A percentile compares a stretch with the other conserved stretches of the same genome.
These are phyloP conservation scores for Temnothorax rugatulus DNA, from an alignment of 2,888 invertebrate genomes.

Conservation along the genomic window DNA sequence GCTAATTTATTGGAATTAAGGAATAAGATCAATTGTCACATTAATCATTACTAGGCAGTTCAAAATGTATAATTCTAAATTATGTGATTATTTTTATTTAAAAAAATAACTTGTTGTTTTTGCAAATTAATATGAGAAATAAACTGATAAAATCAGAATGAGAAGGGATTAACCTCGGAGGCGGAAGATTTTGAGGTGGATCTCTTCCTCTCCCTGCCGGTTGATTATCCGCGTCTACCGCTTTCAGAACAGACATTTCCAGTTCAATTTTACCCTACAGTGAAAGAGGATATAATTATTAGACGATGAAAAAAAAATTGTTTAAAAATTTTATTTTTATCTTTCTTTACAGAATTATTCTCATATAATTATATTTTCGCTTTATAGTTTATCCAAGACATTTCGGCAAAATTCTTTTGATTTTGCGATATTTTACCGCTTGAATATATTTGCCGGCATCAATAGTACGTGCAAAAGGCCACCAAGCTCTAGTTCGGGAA, in stretches of 20 bases:
- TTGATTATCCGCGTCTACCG: slow-evolving; percentile 88
- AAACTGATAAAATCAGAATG: background rate
- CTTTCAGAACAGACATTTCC: slow-evolving; percentile 89
- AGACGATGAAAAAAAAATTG: background rate
- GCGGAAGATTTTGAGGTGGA: slow-evolving; percentile 89
- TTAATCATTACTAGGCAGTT: background rate
- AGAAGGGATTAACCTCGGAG: slow-evolving; percentile 87
- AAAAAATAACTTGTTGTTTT: background rate
- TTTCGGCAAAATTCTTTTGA: background rate
- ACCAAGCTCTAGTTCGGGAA: slow-evolving; percentile 90
- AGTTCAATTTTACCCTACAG: slow-evolving; percentile 91
- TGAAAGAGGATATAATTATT: slow-evolving; percentile 15
- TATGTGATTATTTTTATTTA: background rate
- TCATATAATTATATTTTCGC: background rate
- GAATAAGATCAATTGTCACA: background rate
- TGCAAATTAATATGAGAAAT: background rate
- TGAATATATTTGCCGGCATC: slow-evolving; percentile 76
- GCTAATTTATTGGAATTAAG: background rate
- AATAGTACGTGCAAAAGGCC: slow-evolving; percentile 88
- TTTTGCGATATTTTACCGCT: slow-evolving; percentile 76
- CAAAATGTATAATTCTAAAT: background rate
- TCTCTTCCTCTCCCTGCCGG: slow-evolving; percentile 90
- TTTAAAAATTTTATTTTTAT: background rate
- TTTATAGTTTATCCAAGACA: background rate
- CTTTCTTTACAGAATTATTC: background rate